These are phyloP conservation scores for Dicerorhinus sumatrensis DNA, from an alignment of 2,113 vertebrate species.

Conservation along the genomic window DNA sequence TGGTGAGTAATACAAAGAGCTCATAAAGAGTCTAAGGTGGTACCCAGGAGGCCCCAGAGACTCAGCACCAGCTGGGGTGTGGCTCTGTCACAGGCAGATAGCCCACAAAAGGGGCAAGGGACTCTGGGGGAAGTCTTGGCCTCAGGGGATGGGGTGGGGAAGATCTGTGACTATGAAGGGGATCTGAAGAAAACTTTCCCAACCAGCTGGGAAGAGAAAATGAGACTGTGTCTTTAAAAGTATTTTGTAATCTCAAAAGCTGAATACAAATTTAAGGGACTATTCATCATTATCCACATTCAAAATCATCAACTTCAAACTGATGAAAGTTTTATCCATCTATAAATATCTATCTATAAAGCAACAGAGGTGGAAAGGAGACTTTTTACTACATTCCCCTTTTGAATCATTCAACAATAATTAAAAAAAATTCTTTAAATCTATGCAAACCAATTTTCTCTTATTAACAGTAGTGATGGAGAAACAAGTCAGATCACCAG, in stretches of 20 bases:
- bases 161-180: not conserved
- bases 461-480: not conserved
- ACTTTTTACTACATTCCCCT: not conserved
- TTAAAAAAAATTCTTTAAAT: not conserved
- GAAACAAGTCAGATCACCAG: not conserved
- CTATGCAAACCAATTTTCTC: not conserved
- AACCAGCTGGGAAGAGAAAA: not conserved
- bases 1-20: not conserved
- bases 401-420: not conserved
- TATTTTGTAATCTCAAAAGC: not conserved
- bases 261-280: not conserved
- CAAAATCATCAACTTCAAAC: conserved; percentile 1
- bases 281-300: not conserved
- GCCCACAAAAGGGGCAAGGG: not conserved
- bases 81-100: not conserved
- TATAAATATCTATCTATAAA: not conserved
- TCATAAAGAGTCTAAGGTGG: not conserved
- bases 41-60: not conserved
- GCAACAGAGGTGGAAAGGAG: not conserved
- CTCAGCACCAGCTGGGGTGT: not conserved
- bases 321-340: not conserved
- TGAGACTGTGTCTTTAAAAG: not conserved
- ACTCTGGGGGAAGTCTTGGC: not conserved
- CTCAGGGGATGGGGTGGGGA: no score
- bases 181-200: not conserved